These are phyloP conservation scores for Microctonus brassicae DNA, from an alignment of 2,888 invertebrate species.

Conservation along the genomic window DNA sequence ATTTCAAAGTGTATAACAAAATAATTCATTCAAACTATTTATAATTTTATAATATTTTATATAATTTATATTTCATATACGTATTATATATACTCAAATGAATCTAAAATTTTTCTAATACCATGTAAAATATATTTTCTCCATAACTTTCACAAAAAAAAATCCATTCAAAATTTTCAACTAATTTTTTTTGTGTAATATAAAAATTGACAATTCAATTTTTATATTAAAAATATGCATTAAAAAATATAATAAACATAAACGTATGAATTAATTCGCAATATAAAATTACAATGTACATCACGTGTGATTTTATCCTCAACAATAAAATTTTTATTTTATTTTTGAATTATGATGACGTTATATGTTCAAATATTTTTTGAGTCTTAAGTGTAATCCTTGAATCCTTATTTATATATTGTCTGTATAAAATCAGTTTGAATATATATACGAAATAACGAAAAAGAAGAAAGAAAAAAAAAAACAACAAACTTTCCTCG, in stretches of 20 bases:
- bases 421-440: constrained; percentile 1
- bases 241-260: too few relatives aligned
- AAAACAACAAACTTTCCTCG: constrained; percentile 43
- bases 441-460: constrained; percentile 31
- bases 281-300: background rate
- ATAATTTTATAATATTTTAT: too few relatives aligned
- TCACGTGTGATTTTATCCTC: background rate
- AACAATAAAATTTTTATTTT: too few relatives aligned
- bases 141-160: background rate
- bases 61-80: too few relatives aligned
- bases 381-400: background rate
- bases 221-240: too few relatives aligned
- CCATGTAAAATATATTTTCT: background rate
- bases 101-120: background rate
- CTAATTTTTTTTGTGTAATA: too few relatives aligned
- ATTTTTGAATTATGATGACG: background rate
- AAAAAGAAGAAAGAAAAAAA: too few relatives aligned
- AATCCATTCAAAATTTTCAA: background rate
- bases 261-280: background rate
- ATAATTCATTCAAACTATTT: background rate
- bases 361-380: background rate
- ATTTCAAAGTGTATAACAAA: background rate
- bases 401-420: constrained; percentile 33
- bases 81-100: too few relatives aligned
- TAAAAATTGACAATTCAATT: too few relatives aligned